Percentiles rank a stretch among this genome's conserved stretches.
Conservation (phyloP, 2,888 invertebrate genomes). For the Taphrorychus bicolor region DNA sequence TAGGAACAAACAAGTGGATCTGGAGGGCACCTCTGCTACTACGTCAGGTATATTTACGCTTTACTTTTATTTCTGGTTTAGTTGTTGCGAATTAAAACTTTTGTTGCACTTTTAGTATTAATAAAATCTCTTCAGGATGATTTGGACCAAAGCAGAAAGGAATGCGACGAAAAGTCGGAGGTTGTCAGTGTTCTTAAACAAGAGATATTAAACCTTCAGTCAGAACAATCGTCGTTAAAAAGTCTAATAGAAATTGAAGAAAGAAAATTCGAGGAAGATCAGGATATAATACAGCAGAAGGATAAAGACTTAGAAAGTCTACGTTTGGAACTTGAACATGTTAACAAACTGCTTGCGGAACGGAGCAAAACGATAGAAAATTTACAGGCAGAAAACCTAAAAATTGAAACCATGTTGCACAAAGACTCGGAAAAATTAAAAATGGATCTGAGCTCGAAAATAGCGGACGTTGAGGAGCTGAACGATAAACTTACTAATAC, state of each 20-base stretch:
- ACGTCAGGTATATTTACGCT: conserved; percentile 40
- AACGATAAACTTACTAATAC: conserved; percentile 21
- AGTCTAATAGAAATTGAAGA: conserved; percentile 43
- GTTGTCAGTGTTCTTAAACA: conserved; percentile 46
- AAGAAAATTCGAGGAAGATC: conserved; percentile 24
- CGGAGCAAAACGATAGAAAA: conserved; percentile 46
- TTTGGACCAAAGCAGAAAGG: conserved; percentile 47
- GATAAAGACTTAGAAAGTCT: conserved; percentile 40
- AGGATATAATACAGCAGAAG: conserved; percentile 36
- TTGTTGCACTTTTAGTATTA: conserved; percentile 41
- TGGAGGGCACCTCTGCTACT: conserved; percentile 45
- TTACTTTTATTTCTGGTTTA: conserved; percentile 6
- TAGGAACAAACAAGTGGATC: conserved; percentile 59
- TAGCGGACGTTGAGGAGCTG: conserved; percentile 62
- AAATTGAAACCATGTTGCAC: conserved; percentile 47
- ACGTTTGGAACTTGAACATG: conserved; percentile 53
- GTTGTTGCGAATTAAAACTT: conserved; percentile 33
- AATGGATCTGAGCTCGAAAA: conserved; percentile 63
- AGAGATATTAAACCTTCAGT: conserved; percentile 44
- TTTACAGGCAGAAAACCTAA: conserved; percentile 45
- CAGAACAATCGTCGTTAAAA: conserved; percentile 46
- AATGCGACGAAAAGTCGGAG: conserved; percentile 44
- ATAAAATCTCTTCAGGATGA: conserved; percentile 48
- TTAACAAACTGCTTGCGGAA: conserved; percentile 47
- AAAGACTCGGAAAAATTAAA: conserved; percentile 54